Evolutionary conservation across 2,113 vertebrate genomes (phyloP), one percentile per base, ranked within the genome.

Genomic region (Toxotes jaculatrix): DNA sequence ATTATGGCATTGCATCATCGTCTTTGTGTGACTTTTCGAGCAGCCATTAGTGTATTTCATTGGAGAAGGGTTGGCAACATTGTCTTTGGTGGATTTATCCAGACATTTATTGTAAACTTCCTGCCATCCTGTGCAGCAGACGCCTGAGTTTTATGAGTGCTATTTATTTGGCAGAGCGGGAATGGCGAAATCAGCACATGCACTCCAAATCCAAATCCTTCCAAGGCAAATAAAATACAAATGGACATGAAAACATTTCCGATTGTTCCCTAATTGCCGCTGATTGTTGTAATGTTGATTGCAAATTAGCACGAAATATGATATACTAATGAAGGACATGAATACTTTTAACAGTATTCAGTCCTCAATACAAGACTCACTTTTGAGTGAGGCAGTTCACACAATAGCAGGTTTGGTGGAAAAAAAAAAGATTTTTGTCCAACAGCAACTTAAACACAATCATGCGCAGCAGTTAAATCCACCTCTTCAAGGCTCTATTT

Each of bases 31-130:
- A 83, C 78, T 77, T 82, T 82, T 79, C 79, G 57, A 80, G 79
- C 78, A 79, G 74, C 73, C 79, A 92, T 94, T 92, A 89, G 87
- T 51, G 77, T 86, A 85, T 92, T 92, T 93, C 82, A 93, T 81
- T 87, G 81, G 88, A 70, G 83, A 79, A 68, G 63, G 86, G 85
- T 88, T 92, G 88, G 91, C 89, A 92, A 80, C 73, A 19, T 74
- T 56, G 61, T 72, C 77, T 88, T 88, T 87, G 21, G 60, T 89
- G 80, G 88, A 92, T 93, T 91, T 91, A 93, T 87, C 80, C 83
- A 71, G 91, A 93, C 93, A 88, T 92, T 89, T 92, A 92, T 90
- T 91, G 90, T 90, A 89, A 91, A 92, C 84, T 91, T 89, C 82
- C 89, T 79, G 89, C 89, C 87, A 82, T 92, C 84, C 80, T 83